A percentile compares a stretch with the other conserved stretches of the same genome.
Evolutionary conservation across 2,113 vertebrate genomes (phyloP).

Genomic region (Ranitomeya imitator): DNA sequence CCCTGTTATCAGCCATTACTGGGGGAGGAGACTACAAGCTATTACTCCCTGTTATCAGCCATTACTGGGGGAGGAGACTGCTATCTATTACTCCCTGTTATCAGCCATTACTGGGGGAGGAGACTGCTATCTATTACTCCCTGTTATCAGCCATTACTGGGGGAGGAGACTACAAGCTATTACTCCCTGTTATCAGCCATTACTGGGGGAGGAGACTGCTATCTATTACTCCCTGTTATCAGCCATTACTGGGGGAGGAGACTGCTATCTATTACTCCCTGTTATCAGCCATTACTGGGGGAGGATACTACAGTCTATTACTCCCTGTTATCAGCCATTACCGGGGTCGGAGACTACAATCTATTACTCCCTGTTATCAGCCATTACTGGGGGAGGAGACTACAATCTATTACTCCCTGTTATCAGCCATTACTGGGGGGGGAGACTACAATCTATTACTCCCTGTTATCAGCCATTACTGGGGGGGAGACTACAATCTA

Average conservation of each 20-base stretch:
- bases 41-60: no score
- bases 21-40: background rate
- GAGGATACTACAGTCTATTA: background rate
- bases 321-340: no score
- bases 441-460: background rate
- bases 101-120: background rate
- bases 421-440: background rate
- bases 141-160: background rate
- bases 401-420: background rate
- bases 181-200: no score
- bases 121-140: background rate
- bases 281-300: background rate
- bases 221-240: background rate
- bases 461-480: no score
- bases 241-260: background rate
- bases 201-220: no score
- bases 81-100: background rate
- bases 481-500: no score
- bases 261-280: background rate
- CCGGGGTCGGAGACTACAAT: no score
- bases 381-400: background rate
- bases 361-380: background rate
- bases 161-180: background rate
- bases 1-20: background rate
- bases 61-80: no score